A percentile compares a stretch with the other conserved stretches of the same genome.
phyloP scores from a whole-genome alignment of 35 echinoderm and acorn worm species.

The Antedon bifida region DNA sequence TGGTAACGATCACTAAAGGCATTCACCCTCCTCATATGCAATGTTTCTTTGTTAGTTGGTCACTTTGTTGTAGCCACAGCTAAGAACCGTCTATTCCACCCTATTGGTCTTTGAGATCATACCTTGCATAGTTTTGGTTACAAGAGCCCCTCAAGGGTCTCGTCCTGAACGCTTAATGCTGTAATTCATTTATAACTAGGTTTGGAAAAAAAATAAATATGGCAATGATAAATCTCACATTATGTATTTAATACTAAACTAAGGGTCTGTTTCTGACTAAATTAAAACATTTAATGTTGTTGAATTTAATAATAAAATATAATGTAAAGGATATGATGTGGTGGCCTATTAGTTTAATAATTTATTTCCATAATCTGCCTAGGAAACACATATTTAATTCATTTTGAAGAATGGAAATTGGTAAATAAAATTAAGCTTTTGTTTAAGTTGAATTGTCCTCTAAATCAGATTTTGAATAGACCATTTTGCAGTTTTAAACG shows the following conservation, averaged over 20 bases:
- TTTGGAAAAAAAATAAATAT: not conserved
- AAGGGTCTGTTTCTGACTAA: too few relatives aligned
- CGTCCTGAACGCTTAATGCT: not conserved
- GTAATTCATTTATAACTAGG: not conserved
- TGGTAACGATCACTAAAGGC: not conserved
- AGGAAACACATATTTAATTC: too few relatives aligned
- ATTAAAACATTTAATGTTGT: not conserved
- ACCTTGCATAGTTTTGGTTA: not conserved
- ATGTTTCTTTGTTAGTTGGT: not conserved
- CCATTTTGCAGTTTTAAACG: too few relatives aligned
- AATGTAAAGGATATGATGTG: not conserved
- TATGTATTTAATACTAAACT: not conserved
- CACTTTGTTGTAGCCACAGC: not conserved
- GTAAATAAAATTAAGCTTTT: too few relatives aligned
- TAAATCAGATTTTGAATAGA: too few relatives aligned
- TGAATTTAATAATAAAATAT: not conserved
- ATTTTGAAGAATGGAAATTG: too few relatives aligned
- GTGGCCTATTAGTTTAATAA: too few relatives aligned
- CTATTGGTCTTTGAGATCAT: not conserved
- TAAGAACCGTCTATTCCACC: not conserved
- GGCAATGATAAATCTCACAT: not conserved
- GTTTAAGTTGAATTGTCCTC: too few relatives aligned
- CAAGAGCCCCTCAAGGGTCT: not conserved
- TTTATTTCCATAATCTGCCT: too few relatives aligned
- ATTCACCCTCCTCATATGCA: not conserved